Evolutionary conservation across 2,888 invertebrate genomes (phyloP).

Genomic region (Kryphioiulus occultus): DNA sequence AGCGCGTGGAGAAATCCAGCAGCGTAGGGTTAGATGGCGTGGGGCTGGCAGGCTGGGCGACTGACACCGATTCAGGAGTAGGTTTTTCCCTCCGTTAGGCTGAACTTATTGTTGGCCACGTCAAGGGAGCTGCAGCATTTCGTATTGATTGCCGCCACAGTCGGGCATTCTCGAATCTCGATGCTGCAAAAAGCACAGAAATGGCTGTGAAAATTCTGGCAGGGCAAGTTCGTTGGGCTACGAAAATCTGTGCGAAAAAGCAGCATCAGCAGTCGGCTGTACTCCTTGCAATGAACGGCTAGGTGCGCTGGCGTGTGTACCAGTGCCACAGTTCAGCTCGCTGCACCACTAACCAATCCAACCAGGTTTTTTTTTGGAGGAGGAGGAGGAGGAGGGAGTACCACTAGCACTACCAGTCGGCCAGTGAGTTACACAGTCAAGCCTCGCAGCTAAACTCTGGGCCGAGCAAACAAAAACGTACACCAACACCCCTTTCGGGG

Average conservation of each 20-base stretch:
- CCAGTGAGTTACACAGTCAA: conserved; percentile 44
- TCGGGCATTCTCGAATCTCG: neutral
- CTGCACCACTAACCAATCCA: conserved; percentile 25
- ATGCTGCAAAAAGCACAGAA: neutral
- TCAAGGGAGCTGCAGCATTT: neutral
- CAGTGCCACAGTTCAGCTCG: conserved; percentile 44
- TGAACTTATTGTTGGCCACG: neutral
- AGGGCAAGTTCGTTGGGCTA: neutral
- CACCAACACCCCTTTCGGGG: conserved; percentile 25
- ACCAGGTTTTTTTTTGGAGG: neutral
- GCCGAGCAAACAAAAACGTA: conserved; percentile 37
- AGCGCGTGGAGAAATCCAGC: neutral
- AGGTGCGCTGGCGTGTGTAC: conserved; percentile 1
- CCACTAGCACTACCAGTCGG: conserved; percentile 24
- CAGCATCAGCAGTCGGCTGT: neutral
- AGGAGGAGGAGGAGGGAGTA: neutral
- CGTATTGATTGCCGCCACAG: neutral
- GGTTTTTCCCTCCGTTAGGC: conserved; percentile 19
- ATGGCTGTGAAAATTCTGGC: neutral
- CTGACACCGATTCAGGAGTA: conserved; percentile 22
- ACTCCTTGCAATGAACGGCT: neutral
- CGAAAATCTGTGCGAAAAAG: neutral
- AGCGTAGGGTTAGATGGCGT: neutral
- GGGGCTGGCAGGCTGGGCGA: neutral
- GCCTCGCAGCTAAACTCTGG: conserved; percentile 37